These are phyloP conservation scores for Coreius guichenoti DNA, from an alignment of 2,797 vertebrate genomes.

Conservation along the genomic window DNA sequence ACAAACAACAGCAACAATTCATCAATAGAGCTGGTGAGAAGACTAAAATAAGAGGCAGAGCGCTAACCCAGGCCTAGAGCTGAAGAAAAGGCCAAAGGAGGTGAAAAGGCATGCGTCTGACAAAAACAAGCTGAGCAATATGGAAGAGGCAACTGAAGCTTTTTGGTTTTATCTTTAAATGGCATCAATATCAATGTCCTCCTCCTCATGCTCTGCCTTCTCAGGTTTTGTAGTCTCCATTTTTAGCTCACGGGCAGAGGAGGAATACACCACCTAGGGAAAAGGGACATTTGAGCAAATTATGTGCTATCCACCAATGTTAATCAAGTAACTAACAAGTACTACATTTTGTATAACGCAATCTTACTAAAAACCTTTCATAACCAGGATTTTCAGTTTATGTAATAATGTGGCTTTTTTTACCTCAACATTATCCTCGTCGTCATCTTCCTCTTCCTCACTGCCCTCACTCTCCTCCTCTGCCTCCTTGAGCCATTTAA, in stretches of 20 bases:
- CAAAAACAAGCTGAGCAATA: constrained; percentile 50
- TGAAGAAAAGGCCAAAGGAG: constrained; percentile 47
- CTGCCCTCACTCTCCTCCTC: constrained; percentile 97
- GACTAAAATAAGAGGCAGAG: constrained; percentile 56
- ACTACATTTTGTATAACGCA: not conserved
- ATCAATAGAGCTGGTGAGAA: constrained; percentile 51
- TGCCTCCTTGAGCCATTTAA: constrained; percentile 98
- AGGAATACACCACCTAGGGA: constrained; percentile 93
- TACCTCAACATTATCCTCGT: constrained; percentile 79
- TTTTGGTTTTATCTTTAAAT: constrained; percentile 81
- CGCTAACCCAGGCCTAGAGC: constrained; percentile 55
- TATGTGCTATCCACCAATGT: not conserved
- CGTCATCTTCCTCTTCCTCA: constrained; percentile 90
- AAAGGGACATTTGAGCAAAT: not conserved
- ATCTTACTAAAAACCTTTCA: not conserved
- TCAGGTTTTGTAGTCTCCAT: constrained; percentile 93
- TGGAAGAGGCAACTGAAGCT: constrained; percentile 50
- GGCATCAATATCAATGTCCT: constrained; percentile 97
- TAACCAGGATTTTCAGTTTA: too few relatives aligned
- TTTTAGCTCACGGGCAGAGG: constrained; percentile 92
- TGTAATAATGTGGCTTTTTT: not conserved
- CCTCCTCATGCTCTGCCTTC: constrained; percentile 85
- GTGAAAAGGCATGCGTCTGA: constrained; percentile 57
- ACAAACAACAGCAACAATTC: constrained; percentile 74
- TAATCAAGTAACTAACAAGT: not conserved